A percentile compares a stretch with the other conserved stretches of the same genome.
Conservation (phyloP, 2,113 vertebrate species). For the Varanus salvator region DNA sequence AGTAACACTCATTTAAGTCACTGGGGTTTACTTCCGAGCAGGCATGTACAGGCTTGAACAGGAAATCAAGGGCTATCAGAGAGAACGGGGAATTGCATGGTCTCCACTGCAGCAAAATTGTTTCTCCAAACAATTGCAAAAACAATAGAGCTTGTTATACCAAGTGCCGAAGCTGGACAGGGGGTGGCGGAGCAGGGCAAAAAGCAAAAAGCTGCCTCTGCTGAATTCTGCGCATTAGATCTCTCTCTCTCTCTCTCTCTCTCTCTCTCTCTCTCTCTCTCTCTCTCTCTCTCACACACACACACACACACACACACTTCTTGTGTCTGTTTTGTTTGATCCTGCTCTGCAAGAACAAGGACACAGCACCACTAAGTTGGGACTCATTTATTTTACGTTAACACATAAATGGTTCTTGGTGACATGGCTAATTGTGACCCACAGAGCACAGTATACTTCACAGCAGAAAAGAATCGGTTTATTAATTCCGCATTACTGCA, state of each 20-base stretch:
- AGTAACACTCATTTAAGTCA: not conserved
- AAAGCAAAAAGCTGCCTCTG: not conserved
- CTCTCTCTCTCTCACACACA: too few relatives aligned
- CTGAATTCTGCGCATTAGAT: too few relatives aligned
- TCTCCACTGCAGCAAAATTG: not conserved
- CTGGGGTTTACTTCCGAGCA: not conserved
- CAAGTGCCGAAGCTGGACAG: not conserved
- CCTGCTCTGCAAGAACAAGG: slow-evolving; percentile 9
- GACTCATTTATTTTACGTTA: not conserved
- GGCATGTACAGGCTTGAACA: not conserved
- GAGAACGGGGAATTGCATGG: not conserved
- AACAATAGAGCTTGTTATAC: slow-evolving; percentile 2
- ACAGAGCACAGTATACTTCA: not conserved
- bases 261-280: too few relatives aligned
- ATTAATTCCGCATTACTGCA: slow-evolving; percentile 47
- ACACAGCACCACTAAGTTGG: not conserved
- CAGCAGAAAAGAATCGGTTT: slow-evolving; percentile 30
- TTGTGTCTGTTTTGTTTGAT: not conserved
- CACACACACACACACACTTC: too few relatives aligned
- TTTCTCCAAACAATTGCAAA: not conserved
- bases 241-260: too few relatives aligned
- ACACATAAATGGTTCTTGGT: slow-evolving; percentile 16
- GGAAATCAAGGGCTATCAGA: not conserved
- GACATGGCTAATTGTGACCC: slow-evolving; percentile 30
- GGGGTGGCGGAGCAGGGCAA: not conserved